These are phyloP conservation scores for Lanistes nyassanus DNA, from an alignment of 1,140 invertebrate species.

Conservation along the genomic window DNA sequence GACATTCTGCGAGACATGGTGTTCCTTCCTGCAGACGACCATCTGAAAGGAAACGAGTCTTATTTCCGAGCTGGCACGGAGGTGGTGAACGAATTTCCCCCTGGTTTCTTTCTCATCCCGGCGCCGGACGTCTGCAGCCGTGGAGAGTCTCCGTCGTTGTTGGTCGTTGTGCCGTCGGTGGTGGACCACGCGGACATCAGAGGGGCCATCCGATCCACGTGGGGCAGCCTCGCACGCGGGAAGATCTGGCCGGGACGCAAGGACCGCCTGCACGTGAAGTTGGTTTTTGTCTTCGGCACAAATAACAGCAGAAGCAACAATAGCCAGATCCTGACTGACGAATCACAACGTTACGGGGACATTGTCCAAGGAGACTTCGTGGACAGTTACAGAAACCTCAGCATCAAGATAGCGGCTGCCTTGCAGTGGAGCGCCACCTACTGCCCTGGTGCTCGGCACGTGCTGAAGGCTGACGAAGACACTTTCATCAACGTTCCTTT, in stretches of 20 bases:
- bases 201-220: constrained; percentile 53
- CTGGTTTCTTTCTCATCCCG: background rate
- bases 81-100: background rate
- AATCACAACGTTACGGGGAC: constrained; percentile 41
- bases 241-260: background rate
- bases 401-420: constrained; percentile 79
- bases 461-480: constrained; percentile 92
- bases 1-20: background rate
- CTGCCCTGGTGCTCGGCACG: constrained; percentile 75
- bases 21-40: background rate
- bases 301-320: background rate
- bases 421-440: constrained; percentile 78
- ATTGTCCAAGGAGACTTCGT: constrained; percentile 52
- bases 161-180: constrained; percentile 48
- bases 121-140: background rate
- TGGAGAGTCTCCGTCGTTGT: constrained; percentile 15
- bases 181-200: constrained; percentile 38
- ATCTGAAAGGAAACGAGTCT: background rate
- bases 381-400: constrained; percentile 54
- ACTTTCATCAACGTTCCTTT: constrained; percentile 72
- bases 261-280: constrained; percentile 11
- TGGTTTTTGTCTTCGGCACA: constrained; percentile 29
- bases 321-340: constrained; percentile 24
- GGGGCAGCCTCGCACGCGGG: constrained; percentile 39
- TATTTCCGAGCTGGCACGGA: background rate